A percentile compares a stretch with the other conserved stretches of the same genome.
phyloP scores from a whole-genome alignment of 1,140 invertebrate species.

The Lepidostoma basale region DNA sequence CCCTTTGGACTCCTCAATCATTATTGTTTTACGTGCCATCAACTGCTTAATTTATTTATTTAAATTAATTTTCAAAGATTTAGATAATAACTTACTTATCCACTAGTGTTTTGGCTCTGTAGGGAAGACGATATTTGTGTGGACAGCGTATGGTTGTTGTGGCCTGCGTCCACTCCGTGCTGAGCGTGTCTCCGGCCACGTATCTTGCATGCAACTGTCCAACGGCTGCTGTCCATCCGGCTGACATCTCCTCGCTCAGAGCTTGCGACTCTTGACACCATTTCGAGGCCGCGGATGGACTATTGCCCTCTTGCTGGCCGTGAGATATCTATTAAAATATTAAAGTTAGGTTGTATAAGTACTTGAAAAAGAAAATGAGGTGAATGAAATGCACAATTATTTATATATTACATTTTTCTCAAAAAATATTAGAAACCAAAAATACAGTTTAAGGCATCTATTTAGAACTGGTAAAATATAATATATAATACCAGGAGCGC shows the following conservation, averaged over 20 bases:
- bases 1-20: no score
- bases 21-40: no score
- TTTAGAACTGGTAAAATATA: no score
- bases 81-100: slow-evolving; percentile 56
- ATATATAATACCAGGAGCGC: no score
- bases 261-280: slow-evolving; percentile 46
- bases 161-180: slow-evolving; percentile 75
- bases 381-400: background rate
- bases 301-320: slow-evolving; percentile 24
- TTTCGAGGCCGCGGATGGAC: slow-evolving; percentile 46
- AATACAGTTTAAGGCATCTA: no score
- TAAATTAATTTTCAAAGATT: no score
- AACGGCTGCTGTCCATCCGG: slow-evolving; percentile 48
- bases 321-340: no score
- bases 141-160: slow-evolving; percentile 72
- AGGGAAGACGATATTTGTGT: slow-evolving; percentile 67
- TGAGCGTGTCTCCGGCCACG: slow-evolving; percentile 64
- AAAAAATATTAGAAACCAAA: no score
- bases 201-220: slow-evolving; percentile 51
- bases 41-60: no score
- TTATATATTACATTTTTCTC: background rate
- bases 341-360: background rate
- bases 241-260: slow-evolving; percentile 48
- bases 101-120: slow-evolving; percentile 75
- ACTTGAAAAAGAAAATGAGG: slow-evolving; percentile 6